A percentile compares a stretch with the other conserved stretches of the same genome.
These are phyloP conservation scores for Morelia viridis DNA, from an alignment of 2,797 vertebrate genomes.

Conservation along the genomic window DNA sequence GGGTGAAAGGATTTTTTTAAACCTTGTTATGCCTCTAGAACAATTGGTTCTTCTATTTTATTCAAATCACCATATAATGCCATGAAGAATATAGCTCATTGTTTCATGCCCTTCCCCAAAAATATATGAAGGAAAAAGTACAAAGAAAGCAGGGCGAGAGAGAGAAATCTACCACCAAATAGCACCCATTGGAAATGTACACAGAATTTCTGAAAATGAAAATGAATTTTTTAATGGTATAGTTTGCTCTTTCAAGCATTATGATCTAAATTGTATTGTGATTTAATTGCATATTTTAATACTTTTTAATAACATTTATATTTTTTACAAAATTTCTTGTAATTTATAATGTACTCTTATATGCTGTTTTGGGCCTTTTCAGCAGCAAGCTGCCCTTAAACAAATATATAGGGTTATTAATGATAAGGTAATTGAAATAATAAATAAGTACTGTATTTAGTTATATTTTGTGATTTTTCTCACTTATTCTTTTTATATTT, in stretches of 20 bases:
- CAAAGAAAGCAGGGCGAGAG: neutral
- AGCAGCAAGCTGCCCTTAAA: neutral
- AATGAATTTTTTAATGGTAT: neutral
- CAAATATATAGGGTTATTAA: neutral
- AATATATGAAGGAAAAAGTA: neutral
- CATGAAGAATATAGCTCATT: slow-evolving; percentile 3
- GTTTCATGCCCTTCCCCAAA: neutral
- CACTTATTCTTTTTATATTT: neutral
- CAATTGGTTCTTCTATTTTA: neutral
- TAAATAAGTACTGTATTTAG: neutral
- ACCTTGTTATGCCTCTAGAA: neutral
- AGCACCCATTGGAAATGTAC: neutral
- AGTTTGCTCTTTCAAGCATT: neutral
- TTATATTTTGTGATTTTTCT: neutral
- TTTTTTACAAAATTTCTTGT: neutral
- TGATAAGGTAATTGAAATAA: neutral
- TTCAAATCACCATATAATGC: neutral
- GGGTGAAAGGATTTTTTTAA: slow-evolving; percentile 5
- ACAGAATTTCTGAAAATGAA: neutral
- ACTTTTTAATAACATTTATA: neutral
- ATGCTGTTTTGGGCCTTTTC: neutral
- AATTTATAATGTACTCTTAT: neutral
- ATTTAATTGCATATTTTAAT: neutral
- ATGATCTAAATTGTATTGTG: neutral
- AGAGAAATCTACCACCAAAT: neutral